Evolutionary conservation across 2,113 vertebrate species (phyloP).

Genomic region (Bagarius yarrelli): DNA sequence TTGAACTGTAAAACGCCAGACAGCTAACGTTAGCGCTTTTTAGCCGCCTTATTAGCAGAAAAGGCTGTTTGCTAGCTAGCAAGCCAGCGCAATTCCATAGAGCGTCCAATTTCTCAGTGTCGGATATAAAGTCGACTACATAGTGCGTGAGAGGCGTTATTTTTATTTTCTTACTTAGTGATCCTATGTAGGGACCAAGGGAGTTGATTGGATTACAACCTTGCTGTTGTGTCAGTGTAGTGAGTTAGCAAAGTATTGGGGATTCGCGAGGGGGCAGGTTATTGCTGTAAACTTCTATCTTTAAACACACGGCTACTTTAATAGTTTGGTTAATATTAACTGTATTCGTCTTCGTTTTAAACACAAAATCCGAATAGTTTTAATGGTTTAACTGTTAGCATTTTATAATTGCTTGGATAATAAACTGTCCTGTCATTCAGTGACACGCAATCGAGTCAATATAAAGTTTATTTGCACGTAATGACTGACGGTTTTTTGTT

Average conservation of each 20-base stretch:
- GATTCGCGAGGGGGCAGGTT: too few relatives aligned
- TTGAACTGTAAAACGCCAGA: neutral
- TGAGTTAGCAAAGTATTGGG: neutral
- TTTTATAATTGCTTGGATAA: neutral
- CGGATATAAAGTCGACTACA: neutral
- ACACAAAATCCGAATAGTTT: neutral
- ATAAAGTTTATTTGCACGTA: neutral
- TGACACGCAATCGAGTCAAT: neutral
- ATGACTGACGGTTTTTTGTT: neutral
- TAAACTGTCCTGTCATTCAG: neutral
- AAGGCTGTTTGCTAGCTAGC: neutral
- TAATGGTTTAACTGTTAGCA: neutral
- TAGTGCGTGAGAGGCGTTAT: neutral
- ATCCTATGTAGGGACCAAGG: neutral
- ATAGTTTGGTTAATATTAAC: neutral
- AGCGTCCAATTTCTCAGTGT: neutral
- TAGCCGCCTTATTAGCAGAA: constrained; percentile 8
- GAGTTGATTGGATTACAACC: neutral
- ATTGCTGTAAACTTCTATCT: neutral
- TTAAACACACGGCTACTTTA: too few relatives aligned
- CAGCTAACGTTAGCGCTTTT: neutral
- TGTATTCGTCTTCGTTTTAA: neutral
- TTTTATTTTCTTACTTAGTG: neutral
- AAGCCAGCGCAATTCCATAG: neutral
- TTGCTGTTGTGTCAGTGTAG: neutral